A percentile compares a stretch with the other conserved stretches of the same genome.
These are phyloP conservation scores for Hydrolagus colliei DNA, from an alignment of 2,797 vertebrate genomes.

Conservation along the genomic window DNA sequence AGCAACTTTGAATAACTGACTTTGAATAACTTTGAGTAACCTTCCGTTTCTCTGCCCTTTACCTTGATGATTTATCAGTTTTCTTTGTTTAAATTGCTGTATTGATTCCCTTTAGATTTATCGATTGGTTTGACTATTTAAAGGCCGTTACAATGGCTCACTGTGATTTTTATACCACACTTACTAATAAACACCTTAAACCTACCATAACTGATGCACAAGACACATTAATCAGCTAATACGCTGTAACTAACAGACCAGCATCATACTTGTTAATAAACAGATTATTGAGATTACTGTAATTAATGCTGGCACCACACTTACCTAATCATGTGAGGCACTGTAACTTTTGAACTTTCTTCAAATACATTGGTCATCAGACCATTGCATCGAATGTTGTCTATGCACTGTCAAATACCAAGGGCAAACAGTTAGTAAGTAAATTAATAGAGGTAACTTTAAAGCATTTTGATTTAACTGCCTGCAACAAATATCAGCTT, in stretches of 20 bases:
- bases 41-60: neutral
- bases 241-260: slow-evolving; percentile 36
- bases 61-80: neutral
- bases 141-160: neutral
- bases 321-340: slow-evolving; percentile 98
- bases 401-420: slow-evolving; percentile 73
- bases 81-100: neutral
- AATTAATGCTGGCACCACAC: slow-evolving; percentile 41
- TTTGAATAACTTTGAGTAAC: too few species aligned
- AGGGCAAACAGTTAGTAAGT: slow-evolving; percentile 9
- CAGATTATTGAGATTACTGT: too few species aligned
- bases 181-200: slow-evolving; percentile 37
- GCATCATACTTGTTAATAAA: neutral
- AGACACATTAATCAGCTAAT: slow-evolving; percentile 39
- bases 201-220: slow-evolving; percentile 39
- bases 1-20: neutral
- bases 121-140: neutral
- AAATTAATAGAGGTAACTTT: neutral
- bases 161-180: slow-evolving; percentile 1
- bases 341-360: slow-evolving; percentile 96
- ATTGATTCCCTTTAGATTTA: neutral
- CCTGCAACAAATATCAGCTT: neutral
- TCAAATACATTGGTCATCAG: slow-evolving; percentile 97
- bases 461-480: neutral
- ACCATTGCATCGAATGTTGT: slow-evolving; percentile 96